Conservation (phyloP, 2,888 invertebrate genomes). For the Papilio protenor region DNA sequence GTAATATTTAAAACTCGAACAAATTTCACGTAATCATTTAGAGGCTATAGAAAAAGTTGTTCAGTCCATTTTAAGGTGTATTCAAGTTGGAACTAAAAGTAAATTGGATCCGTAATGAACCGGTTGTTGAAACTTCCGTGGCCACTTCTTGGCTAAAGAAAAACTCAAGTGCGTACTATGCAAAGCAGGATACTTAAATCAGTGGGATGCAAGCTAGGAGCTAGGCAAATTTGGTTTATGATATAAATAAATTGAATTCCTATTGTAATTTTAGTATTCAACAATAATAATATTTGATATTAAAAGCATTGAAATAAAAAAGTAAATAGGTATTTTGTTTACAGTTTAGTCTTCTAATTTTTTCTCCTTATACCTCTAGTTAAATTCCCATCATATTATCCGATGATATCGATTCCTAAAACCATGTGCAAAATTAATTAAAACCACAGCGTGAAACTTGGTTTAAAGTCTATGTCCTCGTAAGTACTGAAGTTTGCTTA, state of each 20-base stretch:
- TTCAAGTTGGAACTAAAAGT: constrained; percentile 38
- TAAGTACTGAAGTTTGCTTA: not conserved
- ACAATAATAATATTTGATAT: no score
- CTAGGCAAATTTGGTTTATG: not conserved
- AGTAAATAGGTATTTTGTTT: no score
- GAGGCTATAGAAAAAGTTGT: constrained; percentile 33
- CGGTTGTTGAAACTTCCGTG: constrained; percentile 28
- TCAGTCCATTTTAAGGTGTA: constrained; percentile 33
- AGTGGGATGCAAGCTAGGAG: not conserved
- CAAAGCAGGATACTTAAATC: constrained; percentile 8
- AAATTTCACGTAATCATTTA: constrained; percentile 30
- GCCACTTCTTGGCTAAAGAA: constrained; percentile 27
- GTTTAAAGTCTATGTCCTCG: not conserved
- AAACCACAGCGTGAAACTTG: no score
- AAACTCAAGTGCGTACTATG: constrained; percentile 28
- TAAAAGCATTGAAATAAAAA: no score
- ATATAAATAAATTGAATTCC: not conserved
- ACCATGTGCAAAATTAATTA: no score
- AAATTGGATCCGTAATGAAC: constrained; percentile 40
- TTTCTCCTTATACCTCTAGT: no score
- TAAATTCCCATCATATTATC: no score
- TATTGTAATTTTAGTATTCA: no score
- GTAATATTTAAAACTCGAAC: not conserved
- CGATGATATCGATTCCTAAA: no score
- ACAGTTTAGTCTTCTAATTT: no score